Conservation (phyloP, 2,113 vertebrate species). For the Erythrocebus patas region DNA sequence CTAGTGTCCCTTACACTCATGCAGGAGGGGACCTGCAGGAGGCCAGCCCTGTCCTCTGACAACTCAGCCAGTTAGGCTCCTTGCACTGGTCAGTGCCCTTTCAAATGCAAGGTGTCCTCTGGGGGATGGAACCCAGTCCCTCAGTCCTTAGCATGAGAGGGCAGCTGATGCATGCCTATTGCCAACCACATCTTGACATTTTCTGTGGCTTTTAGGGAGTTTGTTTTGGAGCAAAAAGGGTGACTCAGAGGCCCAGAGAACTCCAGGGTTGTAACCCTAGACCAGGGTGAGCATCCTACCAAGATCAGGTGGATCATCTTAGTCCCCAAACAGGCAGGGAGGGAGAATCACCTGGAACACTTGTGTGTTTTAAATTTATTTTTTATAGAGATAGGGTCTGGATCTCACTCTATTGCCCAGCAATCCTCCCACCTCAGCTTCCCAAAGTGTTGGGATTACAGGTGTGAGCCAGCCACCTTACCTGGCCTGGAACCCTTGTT, state of each 20-base stretch:
- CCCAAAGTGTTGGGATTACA: too few species aligned
- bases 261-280: not conserved
- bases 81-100: not conserved
- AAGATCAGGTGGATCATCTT: not conserved
- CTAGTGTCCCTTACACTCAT: accelerated
- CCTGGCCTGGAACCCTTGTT: not conserved
- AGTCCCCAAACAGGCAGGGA: not conserved
- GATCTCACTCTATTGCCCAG: too few species aligned
- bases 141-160: not conserved
- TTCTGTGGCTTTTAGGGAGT: not conserved
- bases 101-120: not conserved
- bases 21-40: not conserved
- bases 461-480: too few species aligned
- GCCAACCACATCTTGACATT: not conserved
- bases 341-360: too few species aligned
- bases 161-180: not conserved
- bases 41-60: not conserved
- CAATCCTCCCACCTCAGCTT: too few species aligned
- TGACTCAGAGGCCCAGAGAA: not conserved
- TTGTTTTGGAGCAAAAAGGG: not conserved
- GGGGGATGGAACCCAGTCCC: not conserved
- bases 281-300: not conserved
- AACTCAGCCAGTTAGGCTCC: not conserved
- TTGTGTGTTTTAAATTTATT: too few species aligned
- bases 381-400: too few species aligned